Percentiles rank a stretch among this genome's conserved stretches.
Conservation (phyloP, 2,113 vertebrate species). For the Petrocephalus zakoni region DNA sequence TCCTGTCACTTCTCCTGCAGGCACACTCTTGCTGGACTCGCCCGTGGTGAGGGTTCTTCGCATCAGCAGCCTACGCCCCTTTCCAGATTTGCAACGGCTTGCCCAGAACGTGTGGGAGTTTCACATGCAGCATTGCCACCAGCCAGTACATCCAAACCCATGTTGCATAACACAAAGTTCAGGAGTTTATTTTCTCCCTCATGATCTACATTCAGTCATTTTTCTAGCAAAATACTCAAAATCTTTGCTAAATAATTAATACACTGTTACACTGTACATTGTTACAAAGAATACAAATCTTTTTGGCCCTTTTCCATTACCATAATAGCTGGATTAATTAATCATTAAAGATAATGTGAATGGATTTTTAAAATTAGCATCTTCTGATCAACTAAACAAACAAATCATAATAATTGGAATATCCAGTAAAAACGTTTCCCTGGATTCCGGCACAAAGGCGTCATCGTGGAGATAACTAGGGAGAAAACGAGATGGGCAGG, state of each 20-base stretch:
- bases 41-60: neutral
- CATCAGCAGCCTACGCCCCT: neutral
- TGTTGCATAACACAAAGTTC: neutral
- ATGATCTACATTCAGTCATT: neutral
- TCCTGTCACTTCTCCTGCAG: neutral
- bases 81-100: neutral
- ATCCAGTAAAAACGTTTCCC: neutral
- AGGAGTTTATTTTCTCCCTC: neutral
- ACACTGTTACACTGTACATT: neutral
- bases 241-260: neutral
- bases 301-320: neutral
- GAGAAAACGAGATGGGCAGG: neutral
- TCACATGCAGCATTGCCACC: neutral
- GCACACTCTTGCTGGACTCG: neutral
- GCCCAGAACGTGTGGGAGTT: slow-evolving; percentile 3
- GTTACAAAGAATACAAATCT: neutral
- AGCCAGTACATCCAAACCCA: neutral
- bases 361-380: neutral
- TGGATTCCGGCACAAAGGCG: neutral
- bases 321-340: neutral
- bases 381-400: neutral
- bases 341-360: neutral
- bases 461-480: neutral
- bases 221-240: neutral
- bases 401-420: neutral